Evolutionary conservation across 2,797 vertebrate genomes (phyloP).

Genomic region (Scolopax rusticola): DNA sequence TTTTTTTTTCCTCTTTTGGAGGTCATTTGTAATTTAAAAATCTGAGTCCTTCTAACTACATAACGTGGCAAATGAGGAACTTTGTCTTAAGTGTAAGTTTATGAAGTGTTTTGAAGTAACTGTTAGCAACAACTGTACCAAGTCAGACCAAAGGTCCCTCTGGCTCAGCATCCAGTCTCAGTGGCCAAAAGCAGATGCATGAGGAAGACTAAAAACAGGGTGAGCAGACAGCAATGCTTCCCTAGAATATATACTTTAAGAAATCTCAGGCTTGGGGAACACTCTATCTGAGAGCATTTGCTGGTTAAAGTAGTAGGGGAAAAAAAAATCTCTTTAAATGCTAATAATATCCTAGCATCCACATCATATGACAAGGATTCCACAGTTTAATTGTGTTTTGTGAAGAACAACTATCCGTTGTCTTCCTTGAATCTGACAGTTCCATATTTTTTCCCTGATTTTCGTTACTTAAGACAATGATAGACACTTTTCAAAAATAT

Average conservation of each 20-base stretch:
- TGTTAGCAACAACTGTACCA: background rate
- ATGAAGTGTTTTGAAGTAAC: constrained; percentile 8
- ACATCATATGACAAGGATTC: background rate
- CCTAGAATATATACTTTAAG: background rate
- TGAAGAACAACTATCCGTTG: background rate
- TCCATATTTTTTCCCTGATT: background rate
- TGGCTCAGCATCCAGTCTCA: constrained; percentile 15
- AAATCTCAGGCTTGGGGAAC: background rate
- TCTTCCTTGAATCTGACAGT: background rate
- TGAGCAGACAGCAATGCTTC: background rate
- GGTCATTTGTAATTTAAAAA: constrained; percentile 53
- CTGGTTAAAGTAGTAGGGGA: background rate
- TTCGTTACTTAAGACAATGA: background rate
- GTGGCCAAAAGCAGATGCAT: constrained; percentile 26
- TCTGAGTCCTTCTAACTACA: constrained; percentile 36
- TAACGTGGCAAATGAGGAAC: background rate
- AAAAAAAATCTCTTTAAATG: background rate
- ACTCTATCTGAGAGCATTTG: background rate
- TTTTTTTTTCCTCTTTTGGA: constrained; percentile 38
- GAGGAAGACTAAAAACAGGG: background rate
- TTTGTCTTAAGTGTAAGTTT: constrained; percentile 53
- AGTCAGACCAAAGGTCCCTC: constrained; percentile 51
- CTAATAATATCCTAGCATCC: background rate
- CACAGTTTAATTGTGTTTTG: background rate
- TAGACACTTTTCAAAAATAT: background rate